Evolutionary conservation across 2,113 vertebrate genomes (phyloP), one percentile per base, ranked within the genome.

Genomic region (Festucalex cinctus): DNA sequence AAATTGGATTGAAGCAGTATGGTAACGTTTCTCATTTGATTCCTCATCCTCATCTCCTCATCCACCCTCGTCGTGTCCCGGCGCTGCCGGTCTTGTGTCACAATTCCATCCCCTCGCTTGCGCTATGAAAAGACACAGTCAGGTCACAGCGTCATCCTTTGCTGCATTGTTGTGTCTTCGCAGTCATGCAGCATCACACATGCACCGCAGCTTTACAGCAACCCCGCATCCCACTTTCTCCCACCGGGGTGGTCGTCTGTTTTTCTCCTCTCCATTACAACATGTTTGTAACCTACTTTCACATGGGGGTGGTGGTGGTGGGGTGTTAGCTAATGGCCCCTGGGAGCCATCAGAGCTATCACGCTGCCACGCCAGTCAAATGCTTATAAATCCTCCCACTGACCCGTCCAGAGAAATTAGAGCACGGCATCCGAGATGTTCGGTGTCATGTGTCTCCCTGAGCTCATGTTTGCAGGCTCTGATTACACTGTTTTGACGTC

Each of bases 1-100:
- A 80, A 82, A 85, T 88, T 80, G 90, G 85, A 90, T 89, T 92
- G 88, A 89, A 92, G 90, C 89, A 92, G 88, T 90, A 90, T 93
- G 91, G 91, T 92, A 91, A 92, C 83, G 88, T 90, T 90, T 84
- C 80, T 84, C 58, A 83, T 90, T 88, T 88, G 66, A 82, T 88
- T 77, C 54, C 54, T 89, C 35, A 68, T 79, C 80, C 75, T 79
- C 79, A 66, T 78, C 76, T 73, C 63, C 70, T 13, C 75, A 66
- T 76, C 77, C 83, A 69, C 76, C 80, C 53, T 76, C 46, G 60
- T 75, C 67, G 75, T 77, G 77, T 79, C 58, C 75, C 53, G 77
- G 75, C 76, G 63, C 61, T 79, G 70, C 63, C 77, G 76, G 70
- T 73, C 70, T 72, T 37, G 35, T n/a, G 69, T 77, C 81, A 83